phyloP scores from a whole-genome alignment of 1,140 invertebrate genomes.

The Lordiphosa collinella region DNA sequence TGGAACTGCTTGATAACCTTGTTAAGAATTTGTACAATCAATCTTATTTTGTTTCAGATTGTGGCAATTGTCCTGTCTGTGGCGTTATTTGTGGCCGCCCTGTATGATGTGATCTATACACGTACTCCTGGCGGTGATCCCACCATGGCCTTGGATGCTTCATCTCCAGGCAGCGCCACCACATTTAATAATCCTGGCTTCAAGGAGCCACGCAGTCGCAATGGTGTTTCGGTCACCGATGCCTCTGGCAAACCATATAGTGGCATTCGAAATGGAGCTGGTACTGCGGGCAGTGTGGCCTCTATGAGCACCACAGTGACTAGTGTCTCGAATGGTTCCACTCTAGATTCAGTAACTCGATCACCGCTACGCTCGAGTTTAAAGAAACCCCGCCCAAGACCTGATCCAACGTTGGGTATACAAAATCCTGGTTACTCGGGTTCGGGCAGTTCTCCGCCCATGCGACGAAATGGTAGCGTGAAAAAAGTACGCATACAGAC shows the following conservation, averaged over 20 bases:
- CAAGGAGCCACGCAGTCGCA: conserved; percentile 86
- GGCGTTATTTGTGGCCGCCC: conserved; percentile 86
- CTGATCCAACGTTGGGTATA: conserved; percentile 85
- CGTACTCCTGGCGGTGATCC: conserved; percentile 87
- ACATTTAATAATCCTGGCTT: conserved; percentile 92
- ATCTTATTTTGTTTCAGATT: conserved; percentile 81
- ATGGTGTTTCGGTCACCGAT: conserved; percentile 88
- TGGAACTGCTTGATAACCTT: too few species aligned
- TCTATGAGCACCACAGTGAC: conserved; percentile 88
- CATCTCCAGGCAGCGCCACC: conserved; percentile 82
- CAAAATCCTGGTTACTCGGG: conserved; percentile 88
- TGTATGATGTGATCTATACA: conserved; percentile 88
- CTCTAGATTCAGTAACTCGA: conserved; percentile 83
- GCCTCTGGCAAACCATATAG: conserved; percentile 90
- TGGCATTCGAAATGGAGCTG: conserved; percentile 85
- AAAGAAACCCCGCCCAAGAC: conserved; percentile 86
- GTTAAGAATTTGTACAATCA: too few species aligned
- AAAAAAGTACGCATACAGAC: conserved; percentile 94
- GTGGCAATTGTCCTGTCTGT: conserved; percentile 87
- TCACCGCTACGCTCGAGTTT: conserved; percentile 89
- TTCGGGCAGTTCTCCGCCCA: conserved; percentile 87
- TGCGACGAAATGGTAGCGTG: conserved; percentile 89
- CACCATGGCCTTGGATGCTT: conserved; percentile 82
- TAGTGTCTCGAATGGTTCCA: conserved; percentile 83
- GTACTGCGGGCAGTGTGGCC: conserved; percentile 84